phyloP scores from a whole-genome alignment of 2,888 invertebrate species.

The Xestia c-nigrum region DNA sequence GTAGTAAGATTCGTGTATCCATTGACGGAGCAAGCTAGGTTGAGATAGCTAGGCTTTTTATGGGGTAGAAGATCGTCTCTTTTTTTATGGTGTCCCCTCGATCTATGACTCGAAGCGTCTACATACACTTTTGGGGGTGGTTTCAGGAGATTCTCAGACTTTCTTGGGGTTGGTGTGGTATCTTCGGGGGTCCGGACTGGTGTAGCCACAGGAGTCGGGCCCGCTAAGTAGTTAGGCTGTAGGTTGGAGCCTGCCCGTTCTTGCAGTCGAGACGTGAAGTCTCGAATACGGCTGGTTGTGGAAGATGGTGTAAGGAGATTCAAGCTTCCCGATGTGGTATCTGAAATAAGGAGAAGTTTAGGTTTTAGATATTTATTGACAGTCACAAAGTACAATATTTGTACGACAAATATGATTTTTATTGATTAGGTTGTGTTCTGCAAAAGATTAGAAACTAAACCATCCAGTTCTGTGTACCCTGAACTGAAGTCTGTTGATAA shows the following conservation, averaged over 20 bases:
- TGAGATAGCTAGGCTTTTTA: constrained; percentile 96
- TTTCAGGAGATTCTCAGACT: constrained; percentile 83
- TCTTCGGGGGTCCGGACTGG: constrained; percentile 80
- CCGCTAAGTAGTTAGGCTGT: constrained; percentile 73
- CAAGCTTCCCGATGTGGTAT: constrained; percentile 91
- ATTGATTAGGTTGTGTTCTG: neutral
- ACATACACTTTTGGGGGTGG: constrained; percentile 85
- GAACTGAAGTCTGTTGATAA: neutral
- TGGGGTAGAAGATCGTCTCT: constrained; percentile 83
- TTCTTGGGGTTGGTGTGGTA: constrained; percentile 78
- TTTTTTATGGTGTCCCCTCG: constrained; percentile 83
- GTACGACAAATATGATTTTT: neutral
- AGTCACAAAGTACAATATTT: neutral
- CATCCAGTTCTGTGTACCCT: neutral
- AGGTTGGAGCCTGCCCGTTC: constrained; percentile 87
- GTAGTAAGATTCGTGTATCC: constrained; percentile 97
- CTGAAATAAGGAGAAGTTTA: constrained; percentile 74
- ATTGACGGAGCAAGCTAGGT: constrained; percentile 97
- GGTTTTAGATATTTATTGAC: constrained; percentile 1
- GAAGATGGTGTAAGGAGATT: constrained; percentile 92
- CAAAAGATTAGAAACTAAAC: neutral
- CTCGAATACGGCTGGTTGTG: constrained; percentile 89
- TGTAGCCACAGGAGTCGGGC: constrained; percentile 77
- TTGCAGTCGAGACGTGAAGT: constrained; percentile 91
- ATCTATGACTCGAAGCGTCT: constrained; percentile 83